Base-by-base conservation (phyloP, 2,888 invertebrate genomes). In the Spodoptera exigua region DNA sequence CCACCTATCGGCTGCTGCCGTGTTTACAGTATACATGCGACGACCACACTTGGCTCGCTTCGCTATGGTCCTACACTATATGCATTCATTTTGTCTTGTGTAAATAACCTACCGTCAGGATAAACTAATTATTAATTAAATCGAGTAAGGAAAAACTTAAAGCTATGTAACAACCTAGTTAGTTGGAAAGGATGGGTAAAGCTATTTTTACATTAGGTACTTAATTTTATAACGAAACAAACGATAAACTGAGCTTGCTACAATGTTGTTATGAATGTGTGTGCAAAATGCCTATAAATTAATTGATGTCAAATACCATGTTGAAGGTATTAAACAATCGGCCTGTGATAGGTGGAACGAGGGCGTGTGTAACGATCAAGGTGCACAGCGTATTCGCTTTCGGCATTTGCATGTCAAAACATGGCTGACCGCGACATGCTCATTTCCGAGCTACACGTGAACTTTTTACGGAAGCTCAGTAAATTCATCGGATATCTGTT, bases 341-440 rank as follows among this genome's bases (percentile, higher is more conserved):
- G 39, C 32, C 41, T 45, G 54, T 49, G 45, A 58, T 63, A 58
- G 40, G 13, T 12, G 44, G 55, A 57, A 43, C 37, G 36, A 59
- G 39, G 49, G 70, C 49, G 61, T 63, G 49, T 68, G 63, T 58
- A 61, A 71, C 60, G 59, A 66, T 58, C 54, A 63, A 67, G 61
- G 57, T 61, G 70, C 68, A 57, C 46, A 62, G 52, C 63, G 61
- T 56, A 54, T 64, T 62, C 60, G 57, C 61, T 65, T 68, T 73
- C 80, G 80, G 76, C 84, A 89, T 88, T 89, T 88, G 86, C 90
- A 89, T 89, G 88, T 89, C 87, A 89, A 89, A 89, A 87, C 85
- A 80, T 78, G 71, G 82, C 81, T 82, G 82, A 86, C 87, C 87
- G 84, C 87, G 86, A 88, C 89, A 85, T 76, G 80, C 84, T 88